Evolutionary conservation across 2,113 vertebrate genomes (phyloP).

Genomic region (Phocoena phocoena): DNA sequence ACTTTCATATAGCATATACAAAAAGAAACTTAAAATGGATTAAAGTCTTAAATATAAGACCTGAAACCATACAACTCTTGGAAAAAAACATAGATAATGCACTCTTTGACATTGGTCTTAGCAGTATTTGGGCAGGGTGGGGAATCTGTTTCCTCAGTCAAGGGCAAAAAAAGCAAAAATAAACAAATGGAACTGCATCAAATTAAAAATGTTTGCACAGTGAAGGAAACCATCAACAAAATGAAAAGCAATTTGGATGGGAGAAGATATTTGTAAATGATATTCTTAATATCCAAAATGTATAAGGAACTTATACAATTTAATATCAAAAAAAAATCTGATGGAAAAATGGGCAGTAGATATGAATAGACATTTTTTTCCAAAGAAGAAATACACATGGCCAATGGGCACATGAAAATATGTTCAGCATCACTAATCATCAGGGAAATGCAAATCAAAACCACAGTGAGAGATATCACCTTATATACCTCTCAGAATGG

Average conservation of each 20-base stretch:
- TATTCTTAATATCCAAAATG: background rate
- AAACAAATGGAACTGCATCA: background rate
- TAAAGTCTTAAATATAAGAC: background rate
- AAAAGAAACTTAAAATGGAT: background rate
- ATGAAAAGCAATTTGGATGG: background rate
- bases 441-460: background rate
- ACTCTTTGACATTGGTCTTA: background rate
- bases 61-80: background rate
- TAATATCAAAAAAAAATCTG: background rate
- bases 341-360: background rate
- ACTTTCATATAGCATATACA: background rate
- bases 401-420: background rate
- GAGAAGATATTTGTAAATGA: background rate
- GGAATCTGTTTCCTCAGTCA: background rate
- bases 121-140: background rate
- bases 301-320: background rate
- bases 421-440: background rate
- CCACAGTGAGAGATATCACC: background rate
- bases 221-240: background rate
- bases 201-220: background rate
- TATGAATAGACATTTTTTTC: background rate
- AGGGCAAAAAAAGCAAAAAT: background rate
- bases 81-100: background rate
- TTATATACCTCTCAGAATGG: background rate
- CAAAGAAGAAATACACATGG: background rate